Conservation (phyloP, 2,888 invertebrate genomes). For the Autographa gamma region DNA sequence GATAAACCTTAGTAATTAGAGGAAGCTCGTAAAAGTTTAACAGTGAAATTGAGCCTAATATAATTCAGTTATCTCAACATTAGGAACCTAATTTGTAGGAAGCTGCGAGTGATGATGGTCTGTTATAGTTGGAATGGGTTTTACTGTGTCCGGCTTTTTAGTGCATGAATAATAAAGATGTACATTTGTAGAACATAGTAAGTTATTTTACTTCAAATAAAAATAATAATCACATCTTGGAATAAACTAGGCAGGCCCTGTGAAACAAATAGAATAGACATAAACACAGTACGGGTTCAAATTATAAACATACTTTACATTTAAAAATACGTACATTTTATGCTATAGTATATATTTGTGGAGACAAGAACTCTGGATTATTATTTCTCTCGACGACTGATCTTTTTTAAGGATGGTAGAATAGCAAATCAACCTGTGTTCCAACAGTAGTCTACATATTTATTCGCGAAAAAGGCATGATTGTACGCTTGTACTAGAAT, state of each 20-base stretch:
- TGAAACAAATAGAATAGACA: too few relatives aligned
- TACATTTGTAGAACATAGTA: neutral
- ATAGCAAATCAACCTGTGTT: too few relatives aligned
- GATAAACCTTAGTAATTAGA: constrained; percentile 58
- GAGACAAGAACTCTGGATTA: too few relatives aligned
- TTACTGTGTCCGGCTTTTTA: neutral
- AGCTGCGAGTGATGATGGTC: constrained; percentile 19
- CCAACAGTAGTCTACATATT: neutral
- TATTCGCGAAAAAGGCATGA: too few relatives aligned
- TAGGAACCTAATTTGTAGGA: constrained; percentile 36
- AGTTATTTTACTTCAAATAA: neutral
- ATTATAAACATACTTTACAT: too few relatives aligned
- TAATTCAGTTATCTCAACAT: constrained; percentile 53
- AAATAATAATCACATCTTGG: too few relatives aligned
- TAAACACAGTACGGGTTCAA: too few relatives aligned
- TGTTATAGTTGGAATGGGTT: neutral
- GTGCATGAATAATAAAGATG: neutral
- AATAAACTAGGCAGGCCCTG: too few relatives aligned
- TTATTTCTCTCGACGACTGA: too few relatives aligned
- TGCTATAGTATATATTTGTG: too few relatives aligned
- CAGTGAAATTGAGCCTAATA: constrained; percentile 39
- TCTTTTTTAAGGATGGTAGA: too few relatives aligned
- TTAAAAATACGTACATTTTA: too few relatives aligned
- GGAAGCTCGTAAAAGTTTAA: constrained; percentile 52
- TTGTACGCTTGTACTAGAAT: neutral